These are phyloP conservation scores for Rhogogaster chlorosoma DNA, from an alignment of 2,888 invertebrate species.

Conservation along the genomic window DNA sequence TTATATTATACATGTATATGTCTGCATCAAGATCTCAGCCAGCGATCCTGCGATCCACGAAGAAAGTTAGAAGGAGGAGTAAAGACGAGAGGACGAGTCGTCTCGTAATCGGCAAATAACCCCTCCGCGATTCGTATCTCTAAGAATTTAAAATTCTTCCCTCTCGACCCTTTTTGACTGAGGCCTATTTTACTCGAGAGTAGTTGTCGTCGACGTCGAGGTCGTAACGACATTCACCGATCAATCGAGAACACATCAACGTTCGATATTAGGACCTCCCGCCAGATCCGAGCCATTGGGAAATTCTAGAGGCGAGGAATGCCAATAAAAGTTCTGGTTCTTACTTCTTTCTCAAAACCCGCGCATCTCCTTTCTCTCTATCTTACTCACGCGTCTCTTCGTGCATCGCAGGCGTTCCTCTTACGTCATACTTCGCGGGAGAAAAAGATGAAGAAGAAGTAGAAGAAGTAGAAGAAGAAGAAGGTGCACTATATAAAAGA, in stretches of 20 bases:
- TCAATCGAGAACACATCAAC: constrained; percentile 69
- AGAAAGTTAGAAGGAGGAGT: neutral
- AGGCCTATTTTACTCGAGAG: neutral
- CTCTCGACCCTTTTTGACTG: neutral
- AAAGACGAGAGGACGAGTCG: neutral
- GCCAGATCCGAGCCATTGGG: neutral
- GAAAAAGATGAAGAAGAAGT: neutral
- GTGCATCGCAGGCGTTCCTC: constrained; percentile 36
- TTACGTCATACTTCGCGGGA: constrained; percentile 10
- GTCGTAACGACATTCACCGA: constrained; percentile 60
- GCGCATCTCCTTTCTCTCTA: constrained; percentile 41
- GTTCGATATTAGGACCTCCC: constrained; percentile 58
- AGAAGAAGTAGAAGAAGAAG: neutral
- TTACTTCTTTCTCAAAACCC: constrained; percentile 24
- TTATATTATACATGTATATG: neutral
- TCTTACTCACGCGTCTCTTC: constrained; percentile 16
- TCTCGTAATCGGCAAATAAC: neutral
- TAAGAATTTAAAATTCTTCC: neutral
- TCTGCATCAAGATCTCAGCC: constrained; percentile 31
- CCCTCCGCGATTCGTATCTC: neutral
- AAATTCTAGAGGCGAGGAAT: constrained; percentile 43
- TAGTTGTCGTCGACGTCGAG: constrained; percentile 18
- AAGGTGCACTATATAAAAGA: neutral
- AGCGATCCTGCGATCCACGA: constrained; percentile 27
- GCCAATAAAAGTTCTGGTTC: constrained; percentile 57